These are phyloP conservation scores for Harpegnathos saltator DNA, from an alignment of 1,140 invertebrate genomes.

Conservation along the genomic window DNA sequence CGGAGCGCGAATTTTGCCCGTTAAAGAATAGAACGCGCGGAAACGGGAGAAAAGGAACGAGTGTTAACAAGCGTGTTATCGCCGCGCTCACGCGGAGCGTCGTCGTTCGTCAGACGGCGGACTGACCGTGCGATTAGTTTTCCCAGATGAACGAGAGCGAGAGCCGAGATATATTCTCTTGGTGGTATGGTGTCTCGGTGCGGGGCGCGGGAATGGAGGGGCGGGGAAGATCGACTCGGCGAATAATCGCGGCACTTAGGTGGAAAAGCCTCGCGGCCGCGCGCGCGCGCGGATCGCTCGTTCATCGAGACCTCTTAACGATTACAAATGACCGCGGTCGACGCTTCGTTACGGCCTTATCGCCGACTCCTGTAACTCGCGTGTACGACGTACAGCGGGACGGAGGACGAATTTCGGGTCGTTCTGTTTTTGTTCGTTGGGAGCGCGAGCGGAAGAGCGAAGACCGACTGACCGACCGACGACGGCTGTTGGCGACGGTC, in stretches of 20 bases:
- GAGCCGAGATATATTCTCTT: neutral
- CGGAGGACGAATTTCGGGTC: slow-evolving; percentile 22
- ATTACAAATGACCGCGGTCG: slow-evolving; percentile 40
- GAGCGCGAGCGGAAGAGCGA: neutral
- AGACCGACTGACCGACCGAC: too few relatives aligned
- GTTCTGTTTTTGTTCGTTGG: slow-evolving; percentile 31
- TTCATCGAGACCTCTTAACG: slow-evolving; percentile 52
- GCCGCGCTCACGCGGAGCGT: too few relatives aligned
- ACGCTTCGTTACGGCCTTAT: slow-evolving; percentile 24
- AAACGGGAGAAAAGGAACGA: too few relatives aligned
- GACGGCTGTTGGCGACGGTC: neutral
- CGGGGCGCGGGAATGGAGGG: neutral
- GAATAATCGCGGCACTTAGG: slow-evolving; percentile 29
- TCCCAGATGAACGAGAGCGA: neutral
- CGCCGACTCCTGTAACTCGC: neutral
- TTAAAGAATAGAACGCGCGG: too few relatives aligned
- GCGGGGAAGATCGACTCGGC: neutral
- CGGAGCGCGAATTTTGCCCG: too few relatives aligned
- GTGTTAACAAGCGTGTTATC: slow-evolving; percentile 3
- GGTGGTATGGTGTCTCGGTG: neutral
- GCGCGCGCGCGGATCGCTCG: slow-evolving; percentile 22
- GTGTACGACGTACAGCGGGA: neutral
- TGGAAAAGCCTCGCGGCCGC: slow-evolving; percentile 45
- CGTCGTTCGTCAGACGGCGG: neutral
- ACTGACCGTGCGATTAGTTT: slow-evolving; percentile 6